These are phyloP conservation scores for Latheticus oryzae DNA, from an alignment of 2,888 invertebrate genomes.

Conservation along the genomic window DNA sequence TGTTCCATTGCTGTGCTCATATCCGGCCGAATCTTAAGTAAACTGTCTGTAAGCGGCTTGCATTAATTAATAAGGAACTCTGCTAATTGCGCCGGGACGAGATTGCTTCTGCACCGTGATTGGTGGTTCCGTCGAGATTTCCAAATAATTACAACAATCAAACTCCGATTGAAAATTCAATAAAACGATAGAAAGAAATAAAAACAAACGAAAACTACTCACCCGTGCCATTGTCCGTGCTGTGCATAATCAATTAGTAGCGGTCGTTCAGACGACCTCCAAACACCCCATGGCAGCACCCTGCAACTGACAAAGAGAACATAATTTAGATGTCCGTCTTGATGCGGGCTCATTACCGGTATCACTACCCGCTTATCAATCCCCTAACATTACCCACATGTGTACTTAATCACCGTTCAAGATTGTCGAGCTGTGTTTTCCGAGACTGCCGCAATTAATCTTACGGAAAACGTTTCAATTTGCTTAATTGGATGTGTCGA, in stretches of 20 bases:
- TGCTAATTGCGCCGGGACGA: conserved; percentile 65
- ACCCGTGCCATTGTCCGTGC: conserved; percentile 67
- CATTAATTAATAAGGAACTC: conserved; percentile 67
- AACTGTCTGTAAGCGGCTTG: conserved; percentile 65
- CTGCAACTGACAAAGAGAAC: conserved; percentile 41
- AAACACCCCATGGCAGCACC: conserved; percentile 55
- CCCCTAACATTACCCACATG: conserved; percentile 37
- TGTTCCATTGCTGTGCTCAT: conserved; percentile 54
- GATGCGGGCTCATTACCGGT: conserved; percentile 50
- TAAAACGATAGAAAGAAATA: conserved; percentile 1
- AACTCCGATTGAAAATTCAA: conserved; percentile 21
- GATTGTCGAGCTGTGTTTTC: conserved; percentile 8
- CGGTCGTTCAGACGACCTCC: conserved; percentile 53
- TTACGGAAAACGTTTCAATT: conserved; percentile 27
- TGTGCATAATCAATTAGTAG: conserved; percentile 64
- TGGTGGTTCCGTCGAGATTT: conserved; percentile 55
- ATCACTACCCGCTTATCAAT: conserved; percentile 37
- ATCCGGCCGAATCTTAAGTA: conserved; percentile 64
- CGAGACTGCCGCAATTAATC: conserved; percentile 26
- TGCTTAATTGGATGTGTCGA: conserved; percentile 37
- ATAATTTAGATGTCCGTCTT: conserved; percentile 35
- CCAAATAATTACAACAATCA: conserved; percentile 59
- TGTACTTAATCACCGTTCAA: conserved; percentile 17
- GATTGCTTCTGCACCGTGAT: conserved; percentile 57
- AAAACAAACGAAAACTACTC: conserved; percentile 49